Percentiles rank a stretch among this genome's conserved stretches.
Evolutionary conservation across 53 echinoderm and acorn worm genomes (phyloP).

Genomic region (Astropecten irregularis): DNA sequence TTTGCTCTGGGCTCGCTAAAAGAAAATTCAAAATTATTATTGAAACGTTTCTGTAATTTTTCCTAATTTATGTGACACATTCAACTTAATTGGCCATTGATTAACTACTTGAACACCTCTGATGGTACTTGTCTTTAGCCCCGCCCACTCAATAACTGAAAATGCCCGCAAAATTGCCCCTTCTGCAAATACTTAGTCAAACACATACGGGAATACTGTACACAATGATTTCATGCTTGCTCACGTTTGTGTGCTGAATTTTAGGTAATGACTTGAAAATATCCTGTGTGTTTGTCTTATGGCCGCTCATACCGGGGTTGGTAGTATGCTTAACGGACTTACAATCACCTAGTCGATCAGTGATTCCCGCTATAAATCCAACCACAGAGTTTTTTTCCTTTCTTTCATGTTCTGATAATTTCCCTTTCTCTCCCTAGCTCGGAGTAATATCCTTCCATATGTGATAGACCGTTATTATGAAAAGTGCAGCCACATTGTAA

Average conservation of each 20-base stretch:
- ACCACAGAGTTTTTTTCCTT: too few relatives aligned
- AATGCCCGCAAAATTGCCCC: background rate
- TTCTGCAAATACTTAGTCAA: background rate
- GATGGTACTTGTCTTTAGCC: background rate
- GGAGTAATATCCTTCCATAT: too few relatives aligned
- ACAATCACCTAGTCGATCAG: background rate
- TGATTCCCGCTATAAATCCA: background rate
- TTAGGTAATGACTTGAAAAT: background rate
- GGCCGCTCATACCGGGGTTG: conserved; percentile 11
- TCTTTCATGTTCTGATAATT: too few relatives aligned
- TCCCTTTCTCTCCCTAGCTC: too few relatives aligned
- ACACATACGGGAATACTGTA: background rate
- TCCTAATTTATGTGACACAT: conserved; percentile 10
- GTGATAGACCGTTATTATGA: background rate
- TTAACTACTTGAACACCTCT: conserved; percentile 1
- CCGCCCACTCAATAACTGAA: conserved; percentile 7
- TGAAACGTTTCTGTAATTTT: conserved; percentile 24
- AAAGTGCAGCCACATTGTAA: conserved; percentile 41
- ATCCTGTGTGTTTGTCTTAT: conserved; percentile 4
- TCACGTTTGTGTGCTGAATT: background rate
- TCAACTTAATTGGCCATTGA: background rate
- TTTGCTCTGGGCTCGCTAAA: too few relatives aligned
- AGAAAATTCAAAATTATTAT: background rate
- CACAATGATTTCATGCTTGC: background rate
- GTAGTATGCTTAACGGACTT: conserved; percentile 2